Evolutionary conservation across 2,113 vertebrate genomes (phyloP).

Genomic region (Lagopus muta): DNA sequence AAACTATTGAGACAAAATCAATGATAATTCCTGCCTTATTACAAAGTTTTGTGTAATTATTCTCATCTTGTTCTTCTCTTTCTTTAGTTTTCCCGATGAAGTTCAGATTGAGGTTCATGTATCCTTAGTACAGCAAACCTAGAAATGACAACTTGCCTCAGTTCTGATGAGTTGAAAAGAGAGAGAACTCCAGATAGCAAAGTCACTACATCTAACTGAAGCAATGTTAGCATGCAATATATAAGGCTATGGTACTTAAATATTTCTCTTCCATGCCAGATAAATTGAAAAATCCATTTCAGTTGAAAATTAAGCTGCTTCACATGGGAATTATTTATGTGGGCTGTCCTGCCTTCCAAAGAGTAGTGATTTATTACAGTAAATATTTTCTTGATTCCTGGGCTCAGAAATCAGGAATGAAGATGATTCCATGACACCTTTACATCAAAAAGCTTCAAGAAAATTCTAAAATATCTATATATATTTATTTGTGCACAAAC

Average conservation of each 20-base stretch:
- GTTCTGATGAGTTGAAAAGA: neutral
- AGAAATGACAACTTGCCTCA: neutral
- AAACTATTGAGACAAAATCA: neutral
- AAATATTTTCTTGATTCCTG: neutral
- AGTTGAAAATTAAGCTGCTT: constrained; percentile 30
- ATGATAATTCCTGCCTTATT: neutral
- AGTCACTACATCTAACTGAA: neutral
- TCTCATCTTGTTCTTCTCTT: neutral
- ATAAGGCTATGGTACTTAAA: neutral
- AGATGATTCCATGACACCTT: neutral
- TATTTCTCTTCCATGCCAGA: neutral
- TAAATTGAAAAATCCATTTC: constrained; percentile 1
- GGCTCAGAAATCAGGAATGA: neutral
- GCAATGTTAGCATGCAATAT: neutral
- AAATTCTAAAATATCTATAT: neutral
- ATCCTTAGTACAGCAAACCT: neutral
- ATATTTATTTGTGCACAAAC: neutral
- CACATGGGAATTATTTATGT: neutral
- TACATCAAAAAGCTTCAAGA: neutral
- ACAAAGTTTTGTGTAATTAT: neutral
- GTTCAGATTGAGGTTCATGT: neutral
- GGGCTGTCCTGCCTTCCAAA: neutral
- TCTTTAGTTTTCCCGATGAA: neutral
- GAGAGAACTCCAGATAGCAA: neutral
- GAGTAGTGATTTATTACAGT: neutral